These are phyloP conservation scores for Erpetoichthys calabaricus DNA, from an alignment of 2,797 vertebrate genomes.

Conservation along the genomic window DNA sequence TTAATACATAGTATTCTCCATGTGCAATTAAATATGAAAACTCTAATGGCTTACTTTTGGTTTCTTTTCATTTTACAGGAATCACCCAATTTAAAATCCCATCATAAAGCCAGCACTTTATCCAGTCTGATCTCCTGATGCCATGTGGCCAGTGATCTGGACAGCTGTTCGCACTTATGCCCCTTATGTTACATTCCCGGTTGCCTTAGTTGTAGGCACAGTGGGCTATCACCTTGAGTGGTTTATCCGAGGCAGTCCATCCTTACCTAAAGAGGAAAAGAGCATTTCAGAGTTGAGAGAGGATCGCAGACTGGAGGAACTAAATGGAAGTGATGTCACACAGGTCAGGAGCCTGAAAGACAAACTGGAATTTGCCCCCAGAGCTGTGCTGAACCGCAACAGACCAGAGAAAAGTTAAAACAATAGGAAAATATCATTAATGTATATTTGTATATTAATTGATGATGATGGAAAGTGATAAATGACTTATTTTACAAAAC, in stretches of 20 bases:
- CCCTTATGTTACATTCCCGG: slow-evolving; percentile 87
- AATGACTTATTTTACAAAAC: too few species aligned
- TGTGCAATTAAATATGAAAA: too few species aligned
- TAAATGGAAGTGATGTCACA: slow-evolving; percentile 67
- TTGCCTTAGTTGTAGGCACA: slow-evolving; percentile 84
- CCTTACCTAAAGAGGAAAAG: slow-evolving; percentile 54
- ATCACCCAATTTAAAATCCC: too few species aligned
- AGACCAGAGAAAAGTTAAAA: slow-evolving; percentile 68
- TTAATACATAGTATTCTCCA: too few species aligned
- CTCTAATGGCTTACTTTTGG: too few species aligned
- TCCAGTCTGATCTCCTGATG: neutral
- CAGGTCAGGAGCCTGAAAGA: slow-evolving; percentile 90
- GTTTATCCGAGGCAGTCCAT: slow-evolving; percentile 69
- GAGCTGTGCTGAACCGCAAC: slow-evolving; percentile 85
- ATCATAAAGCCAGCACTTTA: too few species aligned
- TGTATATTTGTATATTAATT: too few species aligned
- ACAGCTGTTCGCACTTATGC: slow-evolving; percentile 72
- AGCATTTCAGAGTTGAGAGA: slow-evolving; percentile 77
- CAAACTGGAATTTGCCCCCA: slow-evolving; percentile 81
- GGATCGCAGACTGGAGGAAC: slow-evolving; percentile 79
- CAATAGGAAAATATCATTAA: neutral
- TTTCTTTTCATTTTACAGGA: too few species aligned
- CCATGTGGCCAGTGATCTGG: slow-evolving; percentile 86
- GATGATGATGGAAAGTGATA: too few species aligned
- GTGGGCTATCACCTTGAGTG: slow-evolving; percentile 90